Conservation (phyloP, 2,888 invertebrate genomes). For the Frankliniella intonsa region DNA sequence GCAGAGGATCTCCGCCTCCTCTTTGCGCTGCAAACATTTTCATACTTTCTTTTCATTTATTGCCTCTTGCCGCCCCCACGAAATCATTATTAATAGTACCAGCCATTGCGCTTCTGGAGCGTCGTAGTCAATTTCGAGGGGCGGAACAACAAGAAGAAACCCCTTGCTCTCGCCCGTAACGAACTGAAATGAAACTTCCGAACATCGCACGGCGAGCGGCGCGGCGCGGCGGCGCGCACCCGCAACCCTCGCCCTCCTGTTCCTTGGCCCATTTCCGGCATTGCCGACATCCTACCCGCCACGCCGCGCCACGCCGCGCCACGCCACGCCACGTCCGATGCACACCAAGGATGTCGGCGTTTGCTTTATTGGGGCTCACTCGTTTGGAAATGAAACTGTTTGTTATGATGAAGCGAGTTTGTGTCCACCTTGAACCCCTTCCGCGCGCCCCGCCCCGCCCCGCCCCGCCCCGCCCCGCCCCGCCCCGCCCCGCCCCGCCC, state of each 20-base stretch:
- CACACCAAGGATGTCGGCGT: neutral
- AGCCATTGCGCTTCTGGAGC: no score
- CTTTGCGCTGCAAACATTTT: neutral
- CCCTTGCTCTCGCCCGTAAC: no score
- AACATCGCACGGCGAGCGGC: no score
- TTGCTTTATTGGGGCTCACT: conserved; percentile 14
- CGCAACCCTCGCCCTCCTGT: no score
- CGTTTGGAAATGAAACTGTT: conserved; percentile 14
- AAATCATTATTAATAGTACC: no score
- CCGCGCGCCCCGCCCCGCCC: neutral
- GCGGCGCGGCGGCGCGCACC: no score
- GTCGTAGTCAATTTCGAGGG: no score
- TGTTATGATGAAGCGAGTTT: neutral
- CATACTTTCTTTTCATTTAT: no score
- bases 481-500: neutral
- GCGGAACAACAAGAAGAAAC: no score
- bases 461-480: neutral
- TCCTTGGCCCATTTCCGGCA: neutral
- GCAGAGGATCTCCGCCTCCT: neutral
- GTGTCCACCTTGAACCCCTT: neutral
- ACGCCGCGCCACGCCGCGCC: neutral
- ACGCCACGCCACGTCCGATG: neutral
- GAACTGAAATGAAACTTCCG: no score
- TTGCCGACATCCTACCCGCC: no score
- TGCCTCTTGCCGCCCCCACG: no score